Evolutionary conservation across 2,113 vertebrate genomes (phyloP), one percentile per base, ranked within the genome.

Genomic region (Mohoua ochrocephala): DNA sequence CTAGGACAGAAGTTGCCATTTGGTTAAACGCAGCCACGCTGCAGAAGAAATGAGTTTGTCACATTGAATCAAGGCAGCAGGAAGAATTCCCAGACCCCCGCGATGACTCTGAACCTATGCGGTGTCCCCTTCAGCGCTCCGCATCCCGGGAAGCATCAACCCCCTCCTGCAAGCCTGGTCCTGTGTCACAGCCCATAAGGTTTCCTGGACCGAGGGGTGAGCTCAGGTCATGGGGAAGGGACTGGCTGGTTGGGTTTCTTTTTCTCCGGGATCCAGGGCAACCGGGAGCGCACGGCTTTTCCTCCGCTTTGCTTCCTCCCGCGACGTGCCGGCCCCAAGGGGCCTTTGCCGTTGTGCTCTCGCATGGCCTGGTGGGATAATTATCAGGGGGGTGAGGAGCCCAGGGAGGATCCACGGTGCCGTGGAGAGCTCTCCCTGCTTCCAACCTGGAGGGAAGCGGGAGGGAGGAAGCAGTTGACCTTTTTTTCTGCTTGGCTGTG

Each of bases 181-280:
- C 52, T 13, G 15, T 91, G 91, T 87, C 84, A 79, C 39, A 89
- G 41, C 67, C 52, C 50, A 23, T 61, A 42, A 84, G 15, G 45
- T 67, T 87, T 67, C 67, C 42, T 68, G 45, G 37, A 8, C 67
- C 5, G 0, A 31, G 65, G 63, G 67, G 74, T 96, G 94, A 96
- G 78, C 61, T 95, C 70, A 93, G 94, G 87, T 87, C 94, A 83
- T 0, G 14, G 42, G 59, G 50, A 85, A 95, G 70, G 82, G 65
- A 76, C 45, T 39, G 70, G 26, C 53, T 83, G 82, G 9, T 57
- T 93, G 67, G 50, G 63, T 90, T 93, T 85, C 81, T 79, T 45
- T 53, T 31, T 92, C 63, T 83, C 33, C 12, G 0, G 70, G 45
- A 85, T 54, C 74, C 0, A 17, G 47, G 18, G 30, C 15, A 14